Evolutionary conservation across 2,113 vertebrate genomes (phyloP).

Genomic region (Morphnarchus princeps): DNA sequence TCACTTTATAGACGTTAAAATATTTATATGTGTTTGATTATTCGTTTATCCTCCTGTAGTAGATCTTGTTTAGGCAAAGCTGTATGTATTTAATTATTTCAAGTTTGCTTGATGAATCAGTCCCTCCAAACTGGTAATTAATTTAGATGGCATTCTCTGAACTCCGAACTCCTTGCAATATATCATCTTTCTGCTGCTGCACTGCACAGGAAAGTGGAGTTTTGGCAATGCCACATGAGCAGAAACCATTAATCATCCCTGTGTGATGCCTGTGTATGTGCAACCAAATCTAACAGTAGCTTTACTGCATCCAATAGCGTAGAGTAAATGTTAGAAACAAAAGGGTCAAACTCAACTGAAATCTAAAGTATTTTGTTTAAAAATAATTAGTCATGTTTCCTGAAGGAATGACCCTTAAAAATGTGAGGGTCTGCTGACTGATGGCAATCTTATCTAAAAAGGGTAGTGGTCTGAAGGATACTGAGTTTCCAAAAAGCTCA

Average conservation of each 20-base stretch:
- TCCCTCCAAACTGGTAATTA: conserved; percentile 68
- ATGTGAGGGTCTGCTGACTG: not conserved
- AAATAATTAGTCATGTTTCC: not conserved
- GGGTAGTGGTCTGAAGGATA: not conserved
- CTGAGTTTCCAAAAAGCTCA: not conserved
- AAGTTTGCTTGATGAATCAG: conserved; percentile 65
- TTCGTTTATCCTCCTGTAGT: conserved; percentile 14
- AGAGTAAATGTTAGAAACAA: not conserved
- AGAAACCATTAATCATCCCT: conserved; percentile 10
- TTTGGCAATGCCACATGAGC: conserved; percentile 23
- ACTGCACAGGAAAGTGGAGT: conserved; percentile 15
- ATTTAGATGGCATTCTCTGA: conserved; percentile 69
- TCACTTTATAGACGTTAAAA: not conserved
- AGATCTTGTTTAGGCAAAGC: conserved; percentile 53
- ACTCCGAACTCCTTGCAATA: conserved; percentile 43
- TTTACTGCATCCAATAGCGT: not conserved
- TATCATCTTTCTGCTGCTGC: conserved; percentile 39
- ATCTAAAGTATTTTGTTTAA: not conserved
- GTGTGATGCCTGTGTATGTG: not conserved
- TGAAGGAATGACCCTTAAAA: not conserved
- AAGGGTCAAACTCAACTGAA: not conserved
- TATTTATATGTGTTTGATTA: not conserved
- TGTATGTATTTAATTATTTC: conserved; percentile 62
- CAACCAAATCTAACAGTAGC: not conserved
- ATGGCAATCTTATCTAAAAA: not conserved